These are phyloP conservation scores for Drepana arcuata DNA, from an alignment of 1,140 invertebrate species.

Conservation along the genomic window DNA sequence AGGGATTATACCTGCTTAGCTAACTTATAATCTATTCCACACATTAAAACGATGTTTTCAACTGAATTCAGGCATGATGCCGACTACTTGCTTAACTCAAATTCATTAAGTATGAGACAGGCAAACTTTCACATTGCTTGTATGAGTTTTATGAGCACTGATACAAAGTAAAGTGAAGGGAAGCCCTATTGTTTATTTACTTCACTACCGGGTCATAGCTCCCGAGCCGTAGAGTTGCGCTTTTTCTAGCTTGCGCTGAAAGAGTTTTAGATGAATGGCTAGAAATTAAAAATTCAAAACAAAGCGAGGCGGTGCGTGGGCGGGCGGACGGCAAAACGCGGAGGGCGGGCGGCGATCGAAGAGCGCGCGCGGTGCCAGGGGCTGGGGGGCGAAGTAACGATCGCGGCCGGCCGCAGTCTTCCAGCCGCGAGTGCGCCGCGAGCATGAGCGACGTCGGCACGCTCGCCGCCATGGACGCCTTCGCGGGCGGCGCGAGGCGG, in stretches of 20 bases:
- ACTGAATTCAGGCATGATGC: no score
- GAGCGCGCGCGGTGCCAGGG: slow-evolving; percentile 52
- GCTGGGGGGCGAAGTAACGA: slow-evolving; percentile 49
- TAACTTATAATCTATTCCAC: no score
- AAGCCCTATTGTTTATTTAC: no score
- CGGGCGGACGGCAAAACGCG: slow-evolving; percentile 43
- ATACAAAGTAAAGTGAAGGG: no score
- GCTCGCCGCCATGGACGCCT: slow-evolving; percentile 67
- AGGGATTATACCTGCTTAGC: no score
- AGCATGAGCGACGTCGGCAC: slow-evolving; percentile 68
- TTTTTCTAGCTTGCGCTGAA: slow-evolving; percentile 41
- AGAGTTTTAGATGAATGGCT: slow-evolving; percentile 54
- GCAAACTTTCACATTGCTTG: no score
- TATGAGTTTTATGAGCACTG: no score
- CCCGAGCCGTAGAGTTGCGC: no score
- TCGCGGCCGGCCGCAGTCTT: slow-evolving; percentile 72
- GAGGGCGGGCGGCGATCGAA: slow-evolving; percentile 65
- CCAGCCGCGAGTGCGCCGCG: slow-evolving; percentile 65
- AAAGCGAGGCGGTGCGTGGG: slow-evolving; percentile 54
- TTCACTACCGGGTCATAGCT: no score
- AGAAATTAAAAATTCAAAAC: slow-evolving; percentile 71
- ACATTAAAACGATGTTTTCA: no score
- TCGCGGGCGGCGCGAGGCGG: slow-evolving; percentile 67
- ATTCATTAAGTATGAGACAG: no score
- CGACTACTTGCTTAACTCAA: no score